These are phyloP conservation scores for Scleropages formosus DNA, from an alignment of 2,797 vertebrate species.

Conservation along the genomic window DNA sequence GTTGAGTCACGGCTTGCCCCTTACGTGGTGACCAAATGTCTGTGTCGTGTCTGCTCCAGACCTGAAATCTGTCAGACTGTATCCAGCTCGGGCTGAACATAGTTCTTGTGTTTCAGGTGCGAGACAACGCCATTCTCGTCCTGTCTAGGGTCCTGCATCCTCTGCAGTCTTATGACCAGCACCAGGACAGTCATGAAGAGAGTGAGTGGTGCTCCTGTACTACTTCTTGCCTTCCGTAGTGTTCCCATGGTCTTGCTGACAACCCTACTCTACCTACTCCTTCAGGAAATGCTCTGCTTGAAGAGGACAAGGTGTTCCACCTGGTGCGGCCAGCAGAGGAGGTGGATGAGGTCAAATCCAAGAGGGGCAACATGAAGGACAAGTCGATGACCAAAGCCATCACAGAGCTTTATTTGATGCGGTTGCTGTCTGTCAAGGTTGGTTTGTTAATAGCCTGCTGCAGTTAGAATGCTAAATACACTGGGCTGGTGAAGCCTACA, in stretches of 20 bases:
- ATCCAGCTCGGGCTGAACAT: background rate
- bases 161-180: constrained; percentile 90
- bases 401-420: constrained; percentile 97
- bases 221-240: background rate
- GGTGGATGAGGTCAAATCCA: constrained; percentile 92
- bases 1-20: too few relatives aligned
- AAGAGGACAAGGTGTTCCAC: constrained; percentile 96
- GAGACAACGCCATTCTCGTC: constrained; percentile 88
- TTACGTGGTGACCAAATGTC: background rate
- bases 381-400: constrained; percentile 99
- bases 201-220: constrained; percentile 69
- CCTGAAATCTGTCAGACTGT: background rate
- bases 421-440: constrained; percentile 98
- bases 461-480: background rate
- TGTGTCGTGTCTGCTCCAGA: background rate
- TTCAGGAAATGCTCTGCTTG: constrained; percentile 84
- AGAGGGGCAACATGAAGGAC: constrained; percentile 93
- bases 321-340: constrained; percentile 88
- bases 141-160: constrained; percentile 82
- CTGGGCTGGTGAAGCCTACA: background rate
- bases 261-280: background rate
- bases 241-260: background rate
- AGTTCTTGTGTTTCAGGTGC: constrained; percentile 75
- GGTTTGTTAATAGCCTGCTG: rapidly evolving
- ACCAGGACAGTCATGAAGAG: constrained; percentile 92